These are phyloP conservation scores for Polypterus bichir DNA, from an alignment of 2,113 vertebrate species.

Conservation along the genomic window DNA sequence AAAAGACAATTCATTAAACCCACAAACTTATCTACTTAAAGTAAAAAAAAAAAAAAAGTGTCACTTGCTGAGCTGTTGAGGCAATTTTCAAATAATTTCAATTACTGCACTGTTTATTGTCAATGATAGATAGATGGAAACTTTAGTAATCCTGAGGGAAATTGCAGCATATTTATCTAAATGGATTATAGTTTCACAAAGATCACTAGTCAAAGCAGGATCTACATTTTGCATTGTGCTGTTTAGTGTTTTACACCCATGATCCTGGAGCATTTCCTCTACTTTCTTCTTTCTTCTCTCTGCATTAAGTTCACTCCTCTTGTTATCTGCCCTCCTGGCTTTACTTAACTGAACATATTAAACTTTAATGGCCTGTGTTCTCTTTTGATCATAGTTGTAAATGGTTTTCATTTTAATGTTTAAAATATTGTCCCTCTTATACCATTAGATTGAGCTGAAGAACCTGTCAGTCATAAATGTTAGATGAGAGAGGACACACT, in stretches of 20 bases:
- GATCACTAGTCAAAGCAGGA: too few species aligned
- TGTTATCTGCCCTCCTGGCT: conserved; percentile 48
- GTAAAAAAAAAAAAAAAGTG: too few species aligned
- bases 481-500: conserved; percentile 67
- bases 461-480: conserved; percentile 85
- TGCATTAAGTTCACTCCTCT: conserved; percentile 32
- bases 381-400: conserved; percentile 90
- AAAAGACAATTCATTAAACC: too few species aligned
- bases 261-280: conserved; percentile 47
- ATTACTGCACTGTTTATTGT: too few species aligned
- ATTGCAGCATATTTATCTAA: too few species aligned
- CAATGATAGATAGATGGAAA: too few species aligned
- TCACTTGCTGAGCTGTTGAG: too few species aligned
- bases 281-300: conserved; percentile 37
- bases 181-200: too few species aligned
- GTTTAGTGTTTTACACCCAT: conserved; percentile 49
- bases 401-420: conserved; percentile 98
- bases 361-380: conserved; percentile 87
- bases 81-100: too few species aligned
- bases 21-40: too few species aligned
- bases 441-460: conserved; percentile 74
- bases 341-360: conserved; percentile 70
- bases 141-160: too few species aligned
- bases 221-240: conserved; percentile 4
- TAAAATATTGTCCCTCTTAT: conserved; percentile 92